Base-by-base conservation (phyloP, 2,113 vertebrate species). In the Mus spicilegus region DNA sequence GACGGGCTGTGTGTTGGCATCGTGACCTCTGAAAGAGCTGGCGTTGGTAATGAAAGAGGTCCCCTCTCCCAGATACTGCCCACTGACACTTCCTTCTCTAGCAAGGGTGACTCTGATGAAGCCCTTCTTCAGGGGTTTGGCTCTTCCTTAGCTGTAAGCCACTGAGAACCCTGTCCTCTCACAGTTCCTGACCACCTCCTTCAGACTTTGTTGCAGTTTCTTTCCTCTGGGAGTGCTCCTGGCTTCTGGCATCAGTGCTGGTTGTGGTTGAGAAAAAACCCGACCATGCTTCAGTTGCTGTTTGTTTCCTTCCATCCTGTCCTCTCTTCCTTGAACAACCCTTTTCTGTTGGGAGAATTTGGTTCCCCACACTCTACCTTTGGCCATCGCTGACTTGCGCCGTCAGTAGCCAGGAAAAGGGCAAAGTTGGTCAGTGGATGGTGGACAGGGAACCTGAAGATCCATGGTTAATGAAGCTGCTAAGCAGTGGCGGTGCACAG, bases 11-110 rank as follows among this genome's bases (percentile, higher is more conserved):
- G 98, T 4, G 99, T 99, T n/a, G 99, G 99, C 84, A 97, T 99
- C 0, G 98, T 99, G 95, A 98, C 99, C 54, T 99, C 99, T 0
- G 97, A 98, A 97, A 99, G 99, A 98, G 99, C 99, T 2, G 99
- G 99, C 30, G 98, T 99, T 65, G 99, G 99, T 99, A 98, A 98
- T 36, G 82, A 73, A 6, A 0, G 17, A 12, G 70, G 63, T 3
- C 54, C 30, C 3, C 22, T 0, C 51, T 33, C 20, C 56, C 30
- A 24, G 54, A 51, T 11, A 13, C n/a, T 30, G 3, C 39, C 42
- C 7, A 11, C 2, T 4, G 26, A 26, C 10, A 0, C 7, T 46
- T 11, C 28, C 3, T 20, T 11, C 5, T 28, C 33, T 3, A 1
- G 0, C 22, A 22, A 22, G n/a, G 56, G 42, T 5, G 2, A 13